Percentiles rank a stretch among this genome's conserved stretches.
These are phyloP conservation scores for Chionoecetes opilio DNA, from an alignment of 1,140 invertebrate species.

Conservation along the genomic window DNA sequence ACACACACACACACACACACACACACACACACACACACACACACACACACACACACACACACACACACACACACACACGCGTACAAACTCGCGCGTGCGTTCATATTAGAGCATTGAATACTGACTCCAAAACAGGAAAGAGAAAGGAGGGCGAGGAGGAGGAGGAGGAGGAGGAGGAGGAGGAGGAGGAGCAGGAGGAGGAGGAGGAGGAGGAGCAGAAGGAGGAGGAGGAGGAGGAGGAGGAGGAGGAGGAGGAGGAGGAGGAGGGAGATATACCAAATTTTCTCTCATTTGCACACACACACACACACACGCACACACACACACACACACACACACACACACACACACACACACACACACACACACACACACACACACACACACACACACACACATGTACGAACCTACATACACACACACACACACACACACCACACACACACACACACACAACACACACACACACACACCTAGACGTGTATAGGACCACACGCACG, in stretches of 20 bases:
- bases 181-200: not conserved
- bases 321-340: constrained; percentile 44
- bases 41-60: not conserved
- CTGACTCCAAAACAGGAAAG: not conserved
- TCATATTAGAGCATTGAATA: not conserved
- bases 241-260: not conserved
- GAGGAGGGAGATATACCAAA: not conserved
- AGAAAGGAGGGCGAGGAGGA: not conserved
- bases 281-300: not conserved
- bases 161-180: not conserved
- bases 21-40: too few species aligned
- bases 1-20: too few species aligned
- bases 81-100: not conserved
- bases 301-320: constrained; percentile 39
- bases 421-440: constrained; percentile 52
- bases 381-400: constrained; percentile 49
- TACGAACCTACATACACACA: too few species aligned
- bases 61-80: not conserved
- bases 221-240: not conserved
- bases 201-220: not conserved
- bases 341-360: constrained; percentile 42
- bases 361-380: constrained; percentile 54
- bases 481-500: too few species aligned
- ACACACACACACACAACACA: constrained; percentile 42
- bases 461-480: constrained; percentile 33